A percentile compares a stretch with the other conserved stretches of the same genome.
Evolutionary conservation across 2,888 invertebrate species (phyloP).

Genomic region (Latheticus oryzae): DNA sequence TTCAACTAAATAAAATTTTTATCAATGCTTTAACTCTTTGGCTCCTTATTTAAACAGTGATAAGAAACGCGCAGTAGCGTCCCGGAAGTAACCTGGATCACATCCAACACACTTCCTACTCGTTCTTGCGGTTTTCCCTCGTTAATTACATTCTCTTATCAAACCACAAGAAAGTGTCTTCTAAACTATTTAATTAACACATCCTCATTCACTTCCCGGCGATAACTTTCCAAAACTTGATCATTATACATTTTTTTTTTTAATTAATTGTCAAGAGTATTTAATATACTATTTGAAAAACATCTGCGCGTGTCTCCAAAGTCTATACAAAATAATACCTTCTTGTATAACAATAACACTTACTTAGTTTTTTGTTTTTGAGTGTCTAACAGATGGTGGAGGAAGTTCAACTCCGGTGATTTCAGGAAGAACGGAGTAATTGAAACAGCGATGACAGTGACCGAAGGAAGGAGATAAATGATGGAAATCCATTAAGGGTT

Average conservation of each 20-base stretch:
- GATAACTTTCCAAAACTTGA: too few species aligned
- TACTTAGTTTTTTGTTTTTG: conserved; percentile 26
- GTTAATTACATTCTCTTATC: conserved; percentile 31
- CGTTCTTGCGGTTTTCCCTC: conserved; percentile 23
- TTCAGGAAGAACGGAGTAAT: conserved; percentile 11
- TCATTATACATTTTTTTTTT: too few species aligned
- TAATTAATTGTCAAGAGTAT: too few species aligned
- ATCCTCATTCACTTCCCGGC: too few species aligned
- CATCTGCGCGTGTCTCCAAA: conserved; percentile 37
- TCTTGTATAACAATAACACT: conserved; percentile 31
- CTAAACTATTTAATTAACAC: conserved; percentile 32
- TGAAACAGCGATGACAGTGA: conserved; percentile 27
- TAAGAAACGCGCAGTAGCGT: neutral
- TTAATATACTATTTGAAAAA: too few species aligned
- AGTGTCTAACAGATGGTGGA: conserved; percentile 18
- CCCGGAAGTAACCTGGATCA: conserved; percentile 5
- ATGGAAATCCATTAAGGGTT: conserved; percentile 58
- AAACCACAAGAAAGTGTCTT: conserved; percentile 40
- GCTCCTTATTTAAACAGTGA: too few species aligned
- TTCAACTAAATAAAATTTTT: too few species aligned
- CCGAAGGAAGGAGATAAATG: conserved; percentile 57
- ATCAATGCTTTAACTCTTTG: too few species aligned
- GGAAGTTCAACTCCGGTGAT: neutral
- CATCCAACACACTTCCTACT: conserved; percentile 22
- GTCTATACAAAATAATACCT: conserved; percentile 28